Evolutionary conservation across 2,113 vertebrate genomes (phyloP).

Genomic region (Halichoerus grypus): DNA sequence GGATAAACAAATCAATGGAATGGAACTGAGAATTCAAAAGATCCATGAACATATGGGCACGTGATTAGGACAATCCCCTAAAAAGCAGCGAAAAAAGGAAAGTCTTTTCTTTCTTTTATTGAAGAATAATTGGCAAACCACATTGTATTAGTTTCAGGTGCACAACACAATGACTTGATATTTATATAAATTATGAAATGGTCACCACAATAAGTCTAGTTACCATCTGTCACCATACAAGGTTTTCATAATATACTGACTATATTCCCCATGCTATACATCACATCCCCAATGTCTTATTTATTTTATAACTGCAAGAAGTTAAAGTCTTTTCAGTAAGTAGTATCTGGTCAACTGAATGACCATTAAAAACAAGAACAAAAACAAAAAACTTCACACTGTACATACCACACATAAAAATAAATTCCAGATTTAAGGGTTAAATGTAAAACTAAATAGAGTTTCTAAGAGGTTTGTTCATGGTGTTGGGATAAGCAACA

Average conservation of each 20-base stretch:
- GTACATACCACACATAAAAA: not conserved
- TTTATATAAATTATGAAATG: not conserved
- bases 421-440: conserved; percentile 22
- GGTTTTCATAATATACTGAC: not conserved
- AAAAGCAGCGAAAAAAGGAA: not conserved
- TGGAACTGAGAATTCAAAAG: not conserved
- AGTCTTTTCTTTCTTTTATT: not conserved
- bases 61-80: not conserved
- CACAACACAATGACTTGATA: not conserved
- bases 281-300: not conserved
- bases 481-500: not conserved
- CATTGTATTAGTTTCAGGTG: not conserved
- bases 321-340: not conserved
- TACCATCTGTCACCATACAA: not conserved
- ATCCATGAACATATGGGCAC: not conserved
- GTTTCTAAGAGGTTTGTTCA: not conserved
- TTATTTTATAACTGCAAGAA: not conserved
- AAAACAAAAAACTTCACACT: not conserved
- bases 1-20: conserved; percentile 1
- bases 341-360: not conserved
- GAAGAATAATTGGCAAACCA: not conserved
- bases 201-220: not conserved
- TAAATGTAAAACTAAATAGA: not conserved
- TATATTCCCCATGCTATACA: not conserved
- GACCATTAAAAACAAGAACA: not conserved